Evolutionary conservation across 2,797 vertebrate species (phyloP), one percentile per base, ranked within the genome.

Genomic region (Apogon hyalosoma): DNA sequence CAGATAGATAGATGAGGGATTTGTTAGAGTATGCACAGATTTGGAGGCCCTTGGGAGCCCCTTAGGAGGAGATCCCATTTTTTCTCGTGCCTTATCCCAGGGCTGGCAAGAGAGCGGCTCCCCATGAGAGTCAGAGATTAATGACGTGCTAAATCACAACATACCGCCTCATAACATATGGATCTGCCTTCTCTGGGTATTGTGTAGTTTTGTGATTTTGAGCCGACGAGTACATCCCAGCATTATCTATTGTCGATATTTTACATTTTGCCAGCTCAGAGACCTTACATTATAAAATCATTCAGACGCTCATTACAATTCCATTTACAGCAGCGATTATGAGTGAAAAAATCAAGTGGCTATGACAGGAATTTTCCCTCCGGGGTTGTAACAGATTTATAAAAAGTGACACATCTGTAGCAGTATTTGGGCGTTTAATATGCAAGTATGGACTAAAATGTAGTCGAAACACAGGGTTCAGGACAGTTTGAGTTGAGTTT

Each of bases 51-150:
- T 38, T 62, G 84, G 78, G 84, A 80, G 54, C 63, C 65, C 59
- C 55, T 56, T 16, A 18, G 1, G 10, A 63, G 51, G 49, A 70
- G 71, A 74, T 62, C 69, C 48, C 24, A 18, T 73, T 47, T 55
- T 63, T 63, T 63, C 6, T 24, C 19, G 14, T 39, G 52, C 47
- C 53, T 81, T 53, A 57, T 82, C 76, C 69, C 16, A 16, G 43
- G 45, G 47, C 59, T 33, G 19, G 75, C 58, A 41, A 62, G 46
- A 53, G 55, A 78, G 70, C 43, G 31, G 62, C 60, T 80, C 62
- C 81, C 83, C 73, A 18, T 19, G 83, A 84, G 81, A 81, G 66
- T 24, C 54, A 18, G 73, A 86, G 90, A 91, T 88, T 88, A 83
- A 90, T 78, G 84, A 69, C 12, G 31, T 75, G 78, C 80, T 84